Evolutionary conservation across 2,888 invertebrate genomes (phyloP), one percentile per base, ranked within the genome.

Genomic region (Troides aeacus): DNA sequence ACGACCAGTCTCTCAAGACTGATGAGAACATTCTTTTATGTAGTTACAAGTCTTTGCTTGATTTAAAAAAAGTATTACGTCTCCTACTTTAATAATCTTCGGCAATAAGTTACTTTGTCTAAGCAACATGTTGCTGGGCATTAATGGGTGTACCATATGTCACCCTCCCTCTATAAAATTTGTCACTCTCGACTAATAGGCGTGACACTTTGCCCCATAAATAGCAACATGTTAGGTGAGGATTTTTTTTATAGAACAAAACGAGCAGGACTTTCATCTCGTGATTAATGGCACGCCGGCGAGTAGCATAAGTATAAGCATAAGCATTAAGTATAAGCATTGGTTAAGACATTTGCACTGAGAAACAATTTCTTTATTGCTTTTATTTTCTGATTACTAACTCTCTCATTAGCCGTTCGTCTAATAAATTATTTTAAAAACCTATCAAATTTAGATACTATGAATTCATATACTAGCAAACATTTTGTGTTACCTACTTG

Each of bases 111-210:
- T 60, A 68, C 59, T 7, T 68, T 50, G 68, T 39, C 68, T 63
- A 6, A 36, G 10, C 72, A 72, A 59, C 68, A 84, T 86, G 85
- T 83, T 76, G 74, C 77, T 56, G 58, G 57, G 68, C 59, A 81
- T 79, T 88, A 88, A 89, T 88, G 85, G 79, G 73, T 68, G 62
- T 62, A 64, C 78, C 88, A 89, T 86, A 84, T 88, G 89, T 77
- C 81, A 77, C 75, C 77, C 75, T 77, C 74, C 76, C 62, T 39
- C 61, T 70, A 73, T 74, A 74, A 75, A 77, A 83, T 84, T 87
- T 86, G 86, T 88, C 79, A 79, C 74, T 80, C 84, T 83, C 75
- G 78, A 84, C 87, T 86, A 88, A 87, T 82, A 77, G 75, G 72
- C 72, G 72, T 82, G 42, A 50, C 66, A n/a, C 80, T 84, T 82